Base-by-base conservation (phyloP, 2,888 invertebrate genomes). In the Epirrhoe tristata region DNA sequence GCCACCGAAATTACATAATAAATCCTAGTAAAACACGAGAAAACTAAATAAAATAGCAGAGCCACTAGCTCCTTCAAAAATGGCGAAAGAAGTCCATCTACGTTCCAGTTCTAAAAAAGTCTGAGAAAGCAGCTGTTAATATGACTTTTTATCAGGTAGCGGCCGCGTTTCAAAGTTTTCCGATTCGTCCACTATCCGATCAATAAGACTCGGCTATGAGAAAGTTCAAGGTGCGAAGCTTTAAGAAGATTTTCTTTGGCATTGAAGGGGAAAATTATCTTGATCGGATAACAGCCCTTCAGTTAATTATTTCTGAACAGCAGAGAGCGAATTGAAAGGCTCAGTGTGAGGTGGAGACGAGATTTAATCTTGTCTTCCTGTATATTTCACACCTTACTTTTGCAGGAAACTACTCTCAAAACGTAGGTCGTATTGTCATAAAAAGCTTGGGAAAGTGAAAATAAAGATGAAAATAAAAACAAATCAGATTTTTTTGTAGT, bases 181-280 rank as follows among this genome's bases (percentile, higher is more conserved):
- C 24, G 48, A 54, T 63, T 48, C 32, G 31, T 59, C 32, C 55
- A 59, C 64, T 55, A 65, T 51, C 31, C 59, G 43, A 55, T 59
- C 50, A 59, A 65, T 59, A 50, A 34, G 34, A 31, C 57, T 63
- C 58, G 34, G 5, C 17, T 14, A 34, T 55, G 61, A 59, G 63
- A 54, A 72, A 75, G 71, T 69, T 64, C 70, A 70, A 76, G 74
- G 74, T 70, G 74, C 72, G 69, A 63, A 77, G 72, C 74, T 68
- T 58, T 73, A 79, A 84, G 76, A 66, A 81, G 82, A 82, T 86
- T 85, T 86, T 83, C 86, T 85, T 83, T 78, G 72, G 82, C 83
- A 76, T 59, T 77, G 85, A 83, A 85, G 83, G 80, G 81, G 85
- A 85, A 87, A 86, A 85, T 87, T 83, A 83, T 85, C 84, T 84